Evolutionary conservation across 2,797 vertebrate genomes (phyloP).

Genomic region (Phoebastria nigripes): DNA sequence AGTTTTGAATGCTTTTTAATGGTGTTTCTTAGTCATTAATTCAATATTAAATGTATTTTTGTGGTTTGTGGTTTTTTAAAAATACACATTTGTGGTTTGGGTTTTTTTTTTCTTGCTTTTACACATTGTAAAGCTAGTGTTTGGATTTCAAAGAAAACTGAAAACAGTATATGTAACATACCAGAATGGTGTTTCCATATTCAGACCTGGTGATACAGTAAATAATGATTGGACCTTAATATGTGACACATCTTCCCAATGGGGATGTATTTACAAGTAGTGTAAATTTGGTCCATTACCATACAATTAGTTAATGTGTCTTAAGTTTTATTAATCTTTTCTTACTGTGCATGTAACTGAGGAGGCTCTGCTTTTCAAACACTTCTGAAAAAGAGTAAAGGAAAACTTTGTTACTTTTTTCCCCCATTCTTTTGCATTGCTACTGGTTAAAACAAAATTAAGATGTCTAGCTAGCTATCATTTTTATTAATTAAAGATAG

Average conservation of each 20-base stretch:
- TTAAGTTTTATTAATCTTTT: not conserved
- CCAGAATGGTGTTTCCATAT: not conserved
- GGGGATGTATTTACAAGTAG: not conserved
- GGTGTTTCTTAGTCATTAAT: not conserved
- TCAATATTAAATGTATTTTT: not conserved
- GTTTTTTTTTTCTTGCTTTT: not conserved
- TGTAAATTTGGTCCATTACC: not conserved
- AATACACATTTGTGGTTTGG: not conserved
- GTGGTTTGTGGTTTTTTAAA: not conserved
- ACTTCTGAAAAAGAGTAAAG: not conserved
- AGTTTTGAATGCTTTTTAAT: not conserved
- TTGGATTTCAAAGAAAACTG: not conserved
- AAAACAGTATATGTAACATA: not conserved
- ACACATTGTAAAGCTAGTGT: not conserved
- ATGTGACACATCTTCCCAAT: not conserved
- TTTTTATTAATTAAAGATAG: not conserved
- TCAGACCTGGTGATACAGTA: not conserved
- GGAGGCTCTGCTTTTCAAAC: not conserved
- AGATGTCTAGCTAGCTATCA: not conserved
- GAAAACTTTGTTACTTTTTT: not conserved
- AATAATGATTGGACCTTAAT: not conserved
- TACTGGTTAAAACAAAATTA: not conserved
- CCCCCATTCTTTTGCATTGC: not conserved
- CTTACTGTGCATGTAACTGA: not conserved
- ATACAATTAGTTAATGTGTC: not conserved